Evolutionary conservation across 2,113 vertebrate species (phyloP).

Genomic region (Aptenodytes patagonicus): DNA sequence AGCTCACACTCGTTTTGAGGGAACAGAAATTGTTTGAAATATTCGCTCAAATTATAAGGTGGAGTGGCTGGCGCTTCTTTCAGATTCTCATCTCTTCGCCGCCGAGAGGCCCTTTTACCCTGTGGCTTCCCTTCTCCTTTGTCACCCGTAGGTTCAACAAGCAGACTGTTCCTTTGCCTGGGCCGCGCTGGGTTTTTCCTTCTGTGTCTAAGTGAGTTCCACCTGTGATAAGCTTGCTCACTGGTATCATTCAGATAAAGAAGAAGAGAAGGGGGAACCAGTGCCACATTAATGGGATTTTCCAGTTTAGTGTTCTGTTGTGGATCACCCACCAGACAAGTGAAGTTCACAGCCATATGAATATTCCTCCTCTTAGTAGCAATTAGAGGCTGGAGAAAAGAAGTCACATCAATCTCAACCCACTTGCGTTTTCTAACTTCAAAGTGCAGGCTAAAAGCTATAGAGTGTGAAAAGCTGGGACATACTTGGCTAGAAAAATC

Average conservation of each 20-base stretch:
- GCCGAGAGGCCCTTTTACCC: constrained; percentile 48
- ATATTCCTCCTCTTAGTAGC: constrained; percentile 74
- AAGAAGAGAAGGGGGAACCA: constrained; percentile 83
- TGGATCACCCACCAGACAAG: constrained; percentile 70
- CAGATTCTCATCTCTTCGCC: constrained; percentile 64
- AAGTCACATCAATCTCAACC: constrained; percentile 88
- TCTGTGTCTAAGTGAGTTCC: not conserved
- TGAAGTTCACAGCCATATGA: constrained; percentile 80
- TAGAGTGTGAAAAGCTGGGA: constrained; percentile 37
- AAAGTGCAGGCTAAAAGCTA: constrained; percentile 72
- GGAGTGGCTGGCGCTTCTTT: constrained; percentile 9
- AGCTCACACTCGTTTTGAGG: constrained; percentile 87
- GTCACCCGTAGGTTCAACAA: not conserved
- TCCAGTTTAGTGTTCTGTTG: not conserved
- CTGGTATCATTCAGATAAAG: constrained; percentile 90
- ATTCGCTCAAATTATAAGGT: constrained; percentile 70
- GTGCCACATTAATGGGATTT: constrained; percentile 11
- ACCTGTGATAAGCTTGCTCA: constrained; percentile 74
- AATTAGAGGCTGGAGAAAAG: constrained; percentile 83
- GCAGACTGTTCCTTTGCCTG: not conserved
- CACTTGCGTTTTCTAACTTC: constrained; percentile 72
- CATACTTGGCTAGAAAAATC: constrained; percentile 53
- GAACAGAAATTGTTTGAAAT: constrained; percentile 73
- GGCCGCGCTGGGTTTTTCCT: not conserved
- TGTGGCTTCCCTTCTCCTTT: not conserved